Evolutionary conservation across 2,888 invertebrate species (phyloP).

Genomic region (Drosophila dives): DNA sequence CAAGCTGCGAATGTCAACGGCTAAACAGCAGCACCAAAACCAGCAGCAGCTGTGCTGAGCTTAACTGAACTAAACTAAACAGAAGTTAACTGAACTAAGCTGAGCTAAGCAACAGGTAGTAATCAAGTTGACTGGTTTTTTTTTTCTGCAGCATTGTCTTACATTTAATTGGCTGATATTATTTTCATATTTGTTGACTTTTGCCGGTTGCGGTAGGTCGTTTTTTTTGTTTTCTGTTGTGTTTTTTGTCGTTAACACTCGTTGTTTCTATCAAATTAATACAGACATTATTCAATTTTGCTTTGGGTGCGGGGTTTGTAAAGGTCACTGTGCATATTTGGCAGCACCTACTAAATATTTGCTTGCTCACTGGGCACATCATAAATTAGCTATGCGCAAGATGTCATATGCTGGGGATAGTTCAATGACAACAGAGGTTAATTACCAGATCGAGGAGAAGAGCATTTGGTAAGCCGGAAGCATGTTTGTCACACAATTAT

Average conservation of each 20-base stretch:
- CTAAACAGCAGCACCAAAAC: constrained; percentile 17
- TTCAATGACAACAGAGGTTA: constrained; percentile 52
- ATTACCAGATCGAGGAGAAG: constrained; percentile 27
- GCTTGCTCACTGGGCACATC: constrained; percentile 56
- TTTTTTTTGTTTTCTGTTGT: constrained; percentile 6
- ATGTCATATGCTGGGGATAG: constrained; percentile 19
- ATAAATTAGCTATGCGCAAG: constrained; percentile 68
- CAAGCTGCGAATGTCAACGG: constrained; percentile 76
- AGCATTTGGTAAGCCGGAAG: constrained; percentile 49
- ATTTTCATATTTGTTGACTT: constrained; percentile 64
- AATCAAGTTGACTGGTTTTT: not conserved
- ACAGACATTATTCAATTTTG: constrained; percentile 66
- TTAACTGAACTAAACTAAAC: constrained; percentile 1
- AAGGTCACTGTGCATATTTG: constrained; percentile 61
- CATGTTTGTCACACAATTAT: not conserved
- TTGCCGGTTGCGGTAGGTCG: constrained; percentile 37
- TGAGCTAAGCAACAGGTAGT: constrained; percentile 23
- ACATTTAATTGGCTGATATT: constrained; percentile 69
- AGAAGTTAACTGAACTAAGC: constrained; percentile 26
- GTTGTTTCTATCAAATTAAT: constrained; percentile 40
- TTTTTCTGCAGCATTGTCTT: constrained; percentile 42
- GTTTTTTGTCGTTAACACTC: not conserved
- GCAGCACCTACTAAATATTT: constrained; percentile 52
- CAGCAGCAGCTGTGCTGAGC: constrained; percentile 3
- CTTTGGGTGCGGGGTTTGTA: constrained; percentile 37